phyloP scores from a whole-genome alignment of 1,140 invertebrate genomes.

The Ylistrum balloti region DNA sequence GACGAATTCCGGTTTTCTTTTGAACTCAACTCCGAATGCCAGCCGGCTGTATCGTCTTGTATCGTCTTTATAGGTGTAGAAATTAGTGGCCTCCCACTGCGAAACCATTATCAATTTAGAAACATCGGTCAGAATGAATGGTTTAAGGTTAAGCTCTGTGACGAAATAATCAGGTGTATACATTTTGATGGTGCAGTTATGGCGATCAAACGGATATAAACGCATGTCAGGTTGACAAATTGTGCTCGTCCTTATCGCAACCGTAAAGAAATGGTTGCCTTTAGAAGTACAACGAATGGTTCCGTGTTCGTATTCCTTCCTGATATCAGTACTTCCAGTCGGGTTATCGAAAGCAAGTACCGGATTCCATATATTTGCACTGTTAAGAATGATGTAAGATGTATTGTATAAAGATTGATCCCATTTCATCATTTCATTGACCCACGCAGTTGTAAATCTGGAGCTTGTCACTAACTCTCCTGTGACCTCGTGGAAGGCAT shows the following conservation, averaged over 20 bases:
- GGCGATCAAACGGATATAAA: neutral
- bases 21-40: neutral
- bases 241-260: neutral
- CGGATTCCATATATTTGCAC: neutral
- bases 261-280: neutral
- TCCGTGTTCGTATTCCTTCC: neutral
- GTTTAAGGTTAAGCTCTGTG: neutral
- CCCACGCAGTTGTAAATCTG: neutral
- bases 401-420: neutral
- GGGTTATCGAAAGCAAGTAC: neutral
- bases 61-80: neutral
- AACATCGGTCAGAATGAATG: neutral
- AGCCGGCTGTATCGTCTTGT: no score
- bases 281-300: neutral
- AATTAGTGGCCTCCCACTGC: neutral
- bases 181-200: neutral
- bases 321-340: neutral
- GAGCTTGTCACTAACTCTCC: neutral
- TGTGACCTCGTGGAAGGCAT: neutral
- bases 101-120: neutral
- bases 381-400: neutral
- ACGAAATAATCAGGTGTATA: neutral
- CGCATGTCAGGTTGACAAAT: neutral
- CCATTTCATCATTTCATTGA: neutral
- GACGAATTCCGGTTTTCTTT: neutral